Evolutionary conservation across 2,113 vertebrate genomes (phyloP).

Genomic region (Marmota flaviventris): DNA sequence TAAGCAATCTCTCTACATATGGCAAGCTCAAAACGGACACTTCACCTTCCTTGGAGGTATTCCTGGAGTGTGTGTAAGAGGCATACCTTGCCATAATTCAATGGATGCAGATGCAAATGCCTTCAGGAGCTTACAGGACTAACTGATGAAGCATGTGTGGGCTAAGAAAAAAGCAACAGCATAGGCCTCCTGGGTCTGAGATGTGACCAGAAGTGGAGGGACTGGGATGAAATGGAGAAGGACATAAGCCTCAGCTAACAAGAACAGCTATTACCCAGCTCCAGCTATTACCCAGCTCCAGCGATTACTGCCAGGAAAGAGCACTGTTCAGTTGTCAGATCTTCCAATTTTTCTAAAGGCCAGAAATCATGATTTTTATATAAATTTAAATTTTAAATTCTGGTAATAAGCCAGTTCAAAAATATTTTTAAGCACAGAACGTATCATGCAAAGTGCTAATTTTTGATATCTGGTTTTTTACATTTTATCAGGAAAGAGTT

Average conservation of each 20-base stretch:
- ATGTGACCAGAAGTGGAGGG: not conserved
- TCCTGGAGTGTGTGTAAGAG: not conserved
- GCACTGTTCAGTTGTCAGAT: not conserved
- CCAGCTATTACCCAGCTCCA: not conserved
- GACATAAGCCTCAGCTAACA: not conserved
- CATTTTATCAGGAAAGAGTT: constrained; percentile 11
- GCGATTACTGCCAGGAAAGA: not conserved
- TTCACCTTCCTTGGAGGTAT: not conserved
- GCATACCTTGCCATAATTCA: not conserved
- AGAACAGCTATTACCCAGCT: not conserved
- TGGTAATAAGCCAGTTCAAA: constrained; percentile 26
- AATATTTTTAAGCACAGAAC: constrained; percentile 26
- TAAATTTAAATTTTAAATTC: constrained; percentile 50
- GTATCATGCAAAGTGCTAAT: not conserved
- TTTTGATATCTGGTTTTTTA: not conserved
- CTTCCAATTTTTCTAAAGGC: constrained; percentile 16
- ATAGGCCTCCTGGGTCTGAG: not conserved
- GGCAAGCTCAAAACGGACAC: not conserved
- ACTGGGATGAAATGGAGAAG: not conserved
- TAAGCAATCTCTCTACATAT: not conserved
- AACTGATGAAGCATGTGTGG: not conserved
- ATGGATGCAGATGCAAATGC: not conserved
- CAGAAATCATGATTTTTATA: constrained; percentile 48
- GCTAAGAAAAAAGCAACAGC: not conserved
- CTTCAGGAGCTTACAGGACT: not conserved